Evolutionary conservation across 2,113 vertebrate species (phyloP), one percentile per base, ranked within the genome.

Genomic region (Otolemur garnettii): DNA sequence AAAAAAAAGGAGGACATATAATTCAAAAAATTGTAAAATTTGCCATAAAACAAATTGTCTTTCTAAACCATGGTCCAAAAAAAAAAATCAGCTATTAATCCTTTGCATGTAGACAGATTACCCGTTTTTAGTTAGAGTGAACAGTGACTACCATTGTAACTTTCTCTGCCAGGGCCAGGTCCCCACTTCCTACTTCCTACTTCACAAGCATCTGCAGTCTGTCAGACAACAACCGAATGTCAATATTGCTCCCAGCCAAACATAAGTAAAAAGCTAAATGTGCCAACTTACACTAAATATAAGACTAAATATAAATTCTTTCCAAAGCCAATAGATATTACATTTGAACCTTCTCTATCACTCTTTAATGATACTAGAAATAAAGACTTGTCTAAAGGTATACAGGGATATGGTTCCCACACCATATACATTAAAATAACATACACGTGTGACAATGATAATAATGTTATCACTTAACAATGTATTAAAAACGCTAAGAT

Each of bases 171-270:
- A 72, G 35, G 33, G 92, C 60, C 72, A 72, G 21, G 55, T 38
- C 69, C 78, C 28, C 78, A 14, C 19, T n/a, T n/a, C n/a, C n/a
- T n/a, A n/a, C n/a, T n/a, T 95, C 38, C n/a, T 18, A 13, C 30
- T 93, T 77, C 71, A 60, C 59, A 93, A 94, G 93, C 35, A 79
- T 66, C 26, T 90, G 33, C 53, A 77, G 82, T 53, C 69, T 86
- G 71, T 42, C 86, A 86, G 75, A 96, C 53, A 45, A 42, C 78
- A 91, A 71, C 38, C 88, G 91, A 88, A 96, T 60, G 69, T 94
- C 79, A 93, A 50, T 75, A 62, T 8, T 45, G 28, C 50, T n/a
- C 85, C 55, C 22, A 86, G 89, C 59, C 84, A 96, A 96, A 71
- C 68, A 35, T n/a, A 94, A 82, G 66, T 38, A 93, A 81, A 79